Evolutionary conservation across 2,797 vertebrate genomes (phyloP).

Genomic region (Anableps anableps): DNA sequence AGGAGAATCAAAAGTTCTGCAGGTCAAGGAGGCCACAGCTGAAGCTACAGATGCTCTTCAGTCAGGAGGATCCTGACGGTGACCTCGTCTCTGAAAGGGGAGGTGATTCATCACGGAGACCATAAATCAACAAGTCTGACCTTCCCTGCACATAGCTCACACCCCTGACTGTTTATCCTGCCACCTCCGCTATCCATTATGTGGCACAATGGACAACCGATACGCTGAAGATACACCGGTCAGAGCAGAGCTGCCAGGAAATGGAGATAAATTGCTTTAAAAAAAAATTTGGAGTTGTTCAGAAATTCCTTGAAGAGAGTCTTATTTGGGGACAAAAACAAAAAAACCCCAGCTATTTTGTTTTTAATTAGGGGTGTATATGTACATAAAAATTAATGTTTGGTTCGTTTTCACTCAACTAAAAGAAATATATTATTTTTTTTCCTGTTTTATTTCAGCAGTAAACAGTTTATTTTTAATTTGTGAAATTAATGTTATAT

Average conservation of each 20-base stretch:
- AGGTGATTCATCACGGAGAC: slow-evolving; percentile 77
- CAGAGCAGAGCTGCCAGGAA: not conserved
- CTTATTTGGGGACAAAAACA: not conserved
- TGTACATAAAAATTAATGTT: not conserved
- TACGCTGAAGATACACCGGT: slow-evolving; percentile 33
- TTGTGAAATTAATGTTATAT: not conserved
- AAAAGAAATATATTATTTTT: not conserved
- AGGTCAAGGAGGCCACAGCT: slow-evolving; percentile 80
- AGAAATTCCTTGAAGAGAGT: not conserved
- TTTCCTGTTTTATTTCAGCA: too few species aligned
- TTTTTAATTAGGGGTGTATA: not conserved
- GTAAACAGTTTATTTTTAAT: not conserved
- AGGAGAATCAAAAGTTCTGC: slow-evolving; percentile 47
- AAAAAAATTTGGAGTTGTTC: not conserved
- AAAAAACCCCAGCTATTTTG: not conserved
- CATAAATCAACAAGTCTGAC: slow-evolving; percentile 79
- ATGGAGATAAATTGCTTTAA: slow-evolving; percentile 1
- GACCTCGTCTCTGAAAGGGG: slow-evolving; percentile 69
- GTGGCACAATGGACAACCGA: slow-evolving; percentile 36
- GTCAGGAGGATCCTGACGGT: slow-evolving; percentile 68
- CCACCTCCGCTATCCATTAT: slow-evolving; percentile 63
- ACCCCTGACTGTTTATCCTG: slow-evolving; percentile 72
- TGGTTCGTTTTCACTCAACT: not conserved
- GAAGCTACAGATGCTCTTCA: slow-evolving; percentile 78
- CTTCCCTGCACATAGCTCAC: slow-evolving; percentile 70